These are phyloP conservation scores for Brachynemurus nebulosus DNA, from an alignment of 2,888 invertebrate species.

Conservation along the genomic window DNA sequence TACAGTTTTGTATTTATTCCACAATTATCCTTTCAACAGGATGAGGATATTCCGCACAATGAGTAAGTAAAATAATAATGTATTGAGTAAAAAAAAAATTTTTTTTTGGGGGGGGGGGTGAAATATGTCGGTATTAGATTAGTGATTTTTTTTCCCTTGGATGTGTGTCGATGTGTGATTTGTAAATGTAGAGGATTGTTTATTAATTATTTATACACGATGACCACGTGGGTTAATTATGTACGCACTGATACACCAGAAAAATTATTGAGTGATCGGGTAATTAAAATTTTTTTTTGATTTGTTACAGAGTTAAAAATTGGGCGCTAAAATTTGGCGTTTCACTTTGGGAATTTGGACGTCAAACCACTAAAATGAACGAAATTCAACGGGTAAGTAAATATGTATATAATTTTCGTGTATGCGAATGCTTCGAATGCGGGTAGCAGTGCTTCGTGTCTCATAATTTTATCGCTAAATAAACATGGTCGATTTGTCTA, in stretches of 20 bases:
- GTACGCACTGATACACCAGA: not conserved
- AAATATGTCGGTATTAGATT: too few species aligned
- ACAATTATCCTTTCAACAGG: slow-evolving; percentile 48
- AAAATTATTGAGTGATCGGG: not conserved
- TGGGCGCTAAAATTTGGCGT: slow-evolving; percentile 87
- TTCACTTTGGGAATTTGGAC: slow-evolving; percentile 78
- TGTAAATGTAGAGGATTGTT: not conserved
- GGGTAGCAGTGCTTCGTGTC: too few species aligned
- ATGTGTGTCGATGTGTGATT: not conserved
- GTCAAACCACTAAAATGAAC: slow-evolving; percentile 76
- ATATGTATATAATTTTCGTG: too few species aligned
- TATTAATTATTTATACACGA: not conserved
- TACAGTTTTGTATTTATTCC: not conserved
- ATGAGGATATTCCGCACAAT: slow-evolving; percentile 81
- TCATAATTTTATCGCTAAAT: too few species aligned
- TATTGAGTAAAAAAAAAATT: too few species aligned
- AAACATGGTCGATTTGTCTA: too few species aligned
- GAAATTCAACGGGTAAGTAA: slow-evolving; percentile 75
- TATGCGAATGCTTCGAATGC: too few species aligned
- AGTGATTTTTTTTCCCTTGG: too few species aligned
- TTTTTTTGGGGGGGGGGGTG: too few species aligned
- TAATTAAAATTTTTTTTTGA: not conserved
- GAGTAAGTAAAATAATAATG: slow-evolving; percentile 52
- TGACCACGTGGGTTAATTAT: too few species aligned
- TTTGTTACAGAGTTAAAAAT: slow-evolving; percentile 62